Base-by-base conservation (phyloP, 2,888 invertebrate species). In the Hydriomena furcata region DNA sequence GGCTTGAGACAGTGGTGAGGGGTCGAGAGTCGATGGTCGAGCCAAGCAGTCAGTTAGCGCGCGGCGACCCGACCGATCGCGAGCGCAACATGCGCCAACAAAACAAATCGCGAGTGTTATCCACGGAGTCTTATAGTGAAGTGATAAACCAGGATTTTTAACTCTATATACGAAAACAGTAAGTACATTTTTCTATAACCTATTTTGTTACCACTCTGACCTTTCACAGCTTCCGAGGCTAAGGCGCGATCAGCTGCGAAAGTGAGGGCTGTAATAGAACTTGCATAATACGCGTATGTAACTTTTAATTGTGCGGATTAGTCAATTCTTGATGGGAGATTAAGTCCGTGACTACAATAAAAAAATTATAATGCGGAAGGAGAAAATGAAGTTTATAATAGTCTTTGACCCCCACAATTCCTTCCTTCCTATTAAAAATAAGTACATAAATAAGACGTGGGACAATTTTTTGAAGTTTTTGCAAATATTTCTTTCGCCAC, bases 181-280 rank as follows among this genome's bases (percentile, higher is more conserved):
- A 68, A 76, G 73, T 62, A 17, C 11, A 43, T 17, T 30, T 31
- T 27, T 11, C 7, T 25, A 27, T 28, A 11, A 32, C 13, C 32
- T 37, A n/a, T n/a, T n/a, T n/a, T n/a, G n/a, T n/a, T n/a, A n/a
- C 7, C 8, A 37, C 7, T 25, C 35, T 73, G 68, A 73, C 70
- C 73, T 75, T 71, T 74, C 43, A 7, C 62, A 58, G 62, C 50
- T 61, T 56, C 60, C 66, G 69, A 70, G 69, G 70, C 67, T 65
- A 61, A 56, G 58, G 49, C 60, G 54, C 63, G 74, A 84, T 84
- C 84, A 85, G 81, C 83, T 84, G 86, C 79, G 77, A 86, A 82
- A 84, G 81, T 78, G 65, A 73, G 68, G 64, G 43, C 47, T 52
- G 51, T 49, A 43, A 55, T 49, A 38, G 45, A 40, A 52, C 55